phyloP scores from a whole-genome alignment of 2,113 vertebrate genomes.

The Thalassoma bifasciatum region DNA sequence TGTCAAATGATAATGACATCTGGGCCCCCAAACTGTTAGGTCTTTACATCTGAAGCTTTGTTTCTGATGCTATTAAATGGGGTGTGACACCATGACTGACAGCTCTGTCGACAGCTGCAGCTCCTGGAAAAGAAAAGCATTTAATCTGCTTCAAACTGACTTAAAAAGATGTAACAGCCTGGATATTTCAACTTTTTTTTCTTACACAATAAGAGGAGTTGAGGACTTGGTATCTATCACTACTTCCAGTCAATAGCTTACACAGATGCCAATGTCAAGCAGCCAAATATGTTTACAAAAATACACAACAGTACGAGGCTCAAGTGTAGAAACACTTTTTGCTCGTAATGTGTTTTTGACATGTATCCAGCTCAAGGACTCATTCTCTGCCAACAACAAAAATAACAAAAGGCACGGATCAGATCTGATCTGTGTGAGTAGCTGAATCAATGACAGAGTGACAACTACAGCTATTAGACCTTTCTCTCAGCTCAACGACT shows the following conservation, averaged over 20 bases:
- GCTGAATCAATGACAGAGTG: constrained; percentile 27
- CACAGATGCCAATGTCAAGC: background rate
- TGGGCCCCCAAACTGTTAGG: too few species aligned
- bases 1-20: too few species aligned
- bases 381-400: background rate
- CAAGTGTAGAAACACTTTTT: background rate
- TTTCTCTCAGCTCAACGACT: constrained; percentile 27
- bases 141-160: too few species aligned
- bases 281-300: background rate
- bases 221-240: too few species aligned
- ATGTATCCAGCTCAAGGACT: background rate
- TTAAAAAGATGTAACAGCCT: too few species aligned
- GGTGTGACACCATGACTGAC: too few species aligned
- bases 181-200: too few species aligned
- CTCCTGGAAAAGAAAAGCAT: too few species aligned
- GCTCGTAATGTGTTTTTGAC: background rate
- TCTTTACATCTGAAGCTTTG: too few species aligned
- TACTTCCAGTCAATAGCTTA: background rate
- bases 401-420: background rate
- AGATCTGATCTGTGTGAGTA: background rate
- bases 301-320: background rate
- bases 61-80: too few species aligned
- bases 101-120: too few species aligned
- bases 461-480: constrained; percentile 5
- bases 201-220: too few species aligned